Conservation (phyloP, 2,888 invertebrate species). For the Geotrupes spiniger region DNA sequence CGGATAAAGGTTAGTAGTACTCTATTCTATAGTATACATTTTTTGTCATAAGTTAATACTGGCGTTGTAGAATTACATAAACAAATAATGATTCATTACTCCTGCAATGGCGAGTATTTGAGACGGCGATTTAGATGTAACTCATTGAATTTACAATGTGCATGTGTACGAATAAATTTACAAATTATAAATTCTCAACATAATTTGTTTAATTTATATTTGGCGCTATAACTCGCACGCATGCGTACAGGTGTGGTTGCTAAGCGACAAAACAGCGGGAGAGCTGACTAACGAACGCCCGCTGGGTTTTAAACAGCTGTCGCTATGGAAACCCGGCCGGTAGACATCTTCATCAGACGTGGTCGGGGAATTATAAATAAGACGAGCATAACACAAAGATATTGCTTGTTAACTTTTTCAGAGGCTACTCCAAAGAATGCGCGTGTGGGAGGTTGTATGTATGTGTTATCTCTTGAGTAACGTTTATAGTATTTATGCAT, state of each 20-base stretch:
- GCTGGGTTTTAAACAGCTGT: slow-evolving; percentile 47
- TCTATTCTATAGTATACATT: no score
- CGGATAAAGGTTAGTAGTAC: no score
- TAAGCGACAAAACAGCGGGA: slow-evolving; percentile 35
- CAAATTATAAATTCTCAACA: no score
- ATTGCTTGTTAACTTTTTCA: slow-evolving; percentile 41
- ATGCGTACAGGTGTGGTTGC: slow-evolving; percentile 17
- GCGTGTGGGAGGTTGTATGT: slow-evolving; percentile 31
- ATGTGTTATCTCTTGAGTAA: slow-evolving; percentile 27
- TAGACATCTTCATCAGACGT: slow-evolving; percentile 49
- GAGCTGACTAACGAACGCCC: slow-evolving; percentile 42
- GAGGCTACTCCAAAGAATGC: slow-evolving; percentile 35
- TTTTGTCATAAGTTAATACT: no score
- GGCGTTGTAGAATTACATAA: no score
- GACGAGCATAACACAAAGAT: slow-evolving; percentile 43
- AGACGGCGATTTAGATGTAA: no score
- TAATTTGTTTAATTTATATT: neutral
- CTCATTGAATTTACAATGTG: no score
- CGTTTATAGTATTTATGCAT: slow-evolving; percentile 28
- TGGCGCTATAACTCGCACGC: slow-evolving; percentile 10
- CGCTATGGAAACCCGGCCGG: slow-evolving; percentile 45
- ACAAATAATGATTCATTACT: no score
- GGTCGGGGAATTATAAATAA: slow-evolving; percentile 46
- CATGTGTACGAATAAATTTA: no score
- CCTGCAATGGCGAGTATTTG: no score